Percentiles rank a stretch among this genome's conserved stretches.
phyloP scores from a whole-genome alignment of 1,140 invertebrate species.

The Bicyclus anynana region DNA sequence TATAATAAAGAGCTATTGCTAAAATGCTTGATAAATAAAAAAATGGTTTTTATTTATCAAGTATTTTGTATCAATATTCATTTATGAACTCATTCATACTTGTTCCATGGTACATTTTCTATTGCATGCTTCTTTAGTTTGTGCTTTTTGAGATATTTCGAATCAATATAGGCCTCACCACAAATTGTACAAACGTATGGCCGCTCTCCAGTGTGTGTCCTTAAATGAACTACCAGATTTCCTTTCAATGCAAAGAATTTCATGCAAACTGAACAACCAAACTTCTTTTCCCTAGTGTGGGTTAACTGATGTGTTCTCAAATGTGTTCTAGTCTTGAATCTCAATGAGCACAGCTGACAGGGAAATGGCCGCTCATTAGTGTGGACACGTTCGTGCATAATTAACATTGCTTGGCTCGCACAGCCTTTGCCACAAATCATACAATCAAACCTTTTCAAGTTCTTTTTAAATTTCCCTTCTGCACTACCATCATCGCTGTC shows the following conservation, averaged over 20 bases:
- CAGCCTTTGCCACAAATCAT: conserved; percentile 67
- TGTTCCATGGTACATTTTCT: conserved; percentile 68
- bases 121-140: conserved; percentile 71
- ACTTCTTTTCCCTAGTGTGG: conserved; percentile 75
- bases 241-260: conserved; percentile 75
- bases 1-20: too few relatives aligned
- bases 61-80: too few relatives aligned
- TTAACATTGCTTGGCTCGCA: conserved; percentile 76
- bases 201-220: conserved; percentile 79
- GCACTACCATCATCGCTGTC: conserved; percentile 33
- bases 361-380: conserved; percentile 77
- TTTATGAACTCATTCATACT: conserved; percentile 46
- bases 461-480: conserved; percentile 46
- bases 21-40: too few relatives aligned
- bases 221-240: conserved; percentile 70
- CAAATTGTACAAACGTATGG: conserved; percentile 82
- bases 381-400: conserved; percentile 79
- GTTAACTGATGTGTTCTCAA: conserved; percentile 76
- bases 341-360: conserved; percentile 74
- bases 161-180: conserved; percentile 77
- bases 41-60: too few relatives aligned
- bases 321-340: conserved; percentile 78
- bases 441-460: conserved; percentile 60
- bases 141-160: conserved; percentile 75
- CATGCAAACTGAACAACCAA: conserved; percentile 76